Evolutionary conservation across 2,797 vertebrate species (phyloP).

Genomic region (Rhabdomys pumilio): DNA sequence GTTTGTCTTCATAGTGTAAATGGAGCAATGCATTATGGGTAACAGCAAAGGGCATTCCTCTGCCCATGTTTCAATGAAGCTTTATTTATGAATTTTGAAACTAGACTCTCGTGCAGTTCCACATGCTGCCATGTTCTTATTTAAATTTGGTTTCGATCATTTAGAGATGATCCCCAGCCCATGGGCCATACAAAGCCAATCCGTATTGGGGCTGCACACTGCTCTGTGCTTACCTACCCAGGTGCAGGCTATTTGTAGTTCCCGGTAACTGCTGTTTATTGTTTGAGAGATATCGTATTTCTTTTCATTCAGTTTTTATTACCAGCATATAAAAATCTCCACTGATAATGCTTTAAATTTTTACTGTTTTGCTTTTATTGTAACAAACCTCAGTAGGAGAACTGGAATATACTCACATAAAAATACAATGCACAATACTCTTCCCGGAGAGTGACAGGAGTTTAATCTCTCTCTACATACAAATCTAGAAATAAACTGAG

Average conservation of each 20-base stretch:
- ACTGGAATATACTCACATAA: background rate
- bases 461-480: background rate
- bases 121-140: background rate
- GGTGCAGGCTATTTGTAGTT: background rate
- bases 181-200: background rate
- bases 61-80: background rate
- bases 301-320: slow-evolving; percentile 55
- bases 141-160: background rate
- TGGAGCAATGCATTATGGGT: background rate
- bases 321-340: slow-evolving; percentile 27
- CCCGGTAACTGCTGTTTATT: slow-evolving; percentile 34
- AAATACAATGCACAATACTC: background rate
- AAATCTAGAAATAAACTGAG: background rate
- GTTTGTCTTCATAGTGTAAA: too few relatives aligned
- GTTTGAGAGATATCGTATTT: background rate
- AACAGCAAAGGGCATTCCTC: fast-evolving
- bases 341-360: background rate
- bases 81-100: background rate
- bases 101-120: background rate
- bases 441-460: background rate
- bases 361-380: slow-evolving; percentile 39
- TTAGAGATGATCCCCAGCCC: background rate
- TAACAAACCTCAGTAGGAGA: background rate
- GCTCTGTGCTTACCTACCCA: background rate
- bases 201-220: background rate